A percentile compares a stretch with the other conserved stretches of the same genome.
Conservation (phyloP, 1,140 invertebrate species). For the Colletes gigas region DNA sequence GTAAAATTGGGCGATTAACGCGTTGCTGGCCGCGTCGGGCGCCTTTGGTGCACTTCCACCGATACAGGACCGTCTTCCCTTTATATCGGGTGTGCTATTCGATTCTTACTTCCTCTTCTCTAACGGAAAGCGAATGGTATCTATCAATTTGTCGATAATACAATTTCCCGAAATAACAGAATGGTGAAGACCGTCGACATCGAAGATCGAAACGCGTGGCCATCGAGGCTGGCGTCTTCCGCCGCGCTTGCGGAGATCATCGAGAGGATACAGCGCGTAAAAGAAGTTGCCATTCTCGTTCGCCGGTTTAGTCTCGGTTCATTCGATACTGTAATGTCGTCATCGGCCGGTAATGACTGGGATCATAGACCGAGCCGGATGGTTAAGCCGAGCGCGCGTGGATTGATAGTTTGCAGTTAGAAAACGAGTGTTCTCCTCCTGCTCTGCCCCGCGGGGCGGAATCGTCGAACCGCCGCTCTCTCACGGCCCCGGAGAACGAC, state of each 20-base stretch:
- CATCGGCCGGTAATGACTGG: slow-evolving; percentile 43
- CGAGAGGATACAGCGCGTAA: neutral
- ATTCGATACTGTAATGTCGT: slow-evolving; percentile 35
- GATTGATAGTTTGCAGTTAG: slow-evolving; percentile 31
- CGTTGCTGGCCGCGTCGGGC: neutral
- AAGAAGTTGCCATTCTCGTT: slow-evolving; percentile 36
- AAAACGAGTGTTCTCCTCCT: slow-evolving; percentile 2
- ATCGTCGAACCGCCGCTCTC: neutral
- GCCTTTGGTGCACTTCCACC: neutral
- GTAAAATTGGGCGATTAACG: slow-evolving; percentile 22
- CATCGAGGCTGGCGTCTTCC: neutral
- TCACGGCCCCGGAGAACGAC: slow-evolving; percentile 8
- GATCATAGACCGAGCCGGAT: neutral
- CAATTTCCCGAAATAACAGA: too few relatives aligned
- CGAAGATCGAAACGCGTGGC: too few relatives aligned
- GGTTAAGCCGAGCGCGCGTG: slow-evolving; percentile 19
- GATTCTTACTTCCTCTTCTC: too few relatives aligned
- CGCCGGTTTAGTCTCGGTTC: slow-evolving; percentile 26
- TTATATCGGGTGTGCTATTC: neutral
- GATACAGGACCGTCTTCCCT: neutral
- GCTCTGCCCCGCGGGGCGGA: neutral
- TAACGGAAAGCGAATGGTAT: too few relatives aligned
- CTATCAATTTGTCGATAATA: too few relatives aligned
- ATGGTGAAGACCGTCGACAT: too few relatives aligned
- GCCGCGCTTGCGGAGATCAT: neutral